Evolutionary conservation across 2,113 vertebrate species (phyloP), one percentile per base, ranked within the genome.

Genomic region (Sturnira hondurensis): DNA sequence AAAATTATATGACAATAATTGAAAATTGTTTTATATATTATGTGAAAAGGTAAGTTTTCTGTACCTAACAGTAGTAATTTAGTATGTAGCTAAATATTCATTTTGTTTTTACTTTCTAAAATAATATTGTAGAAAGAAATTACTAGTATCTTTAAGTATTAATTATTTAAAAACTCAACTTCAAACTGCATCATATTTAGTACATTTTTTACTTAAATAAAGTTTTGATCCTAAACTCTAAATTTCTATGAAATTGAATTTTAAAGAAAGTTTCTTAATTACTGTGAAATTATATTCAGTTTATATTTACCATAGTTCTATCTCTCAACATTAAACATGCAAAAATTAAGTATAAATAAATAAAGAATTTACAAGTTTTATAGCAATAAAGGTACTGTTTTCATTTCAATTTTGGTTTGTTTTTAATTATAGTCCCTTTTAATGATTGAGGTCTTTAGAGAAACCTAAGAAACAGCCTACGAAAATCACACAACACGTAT

Each of bases 401-500:
- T 7, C 7, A 54, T 26, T 83, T 78, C 68, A 4, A 26, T 54
- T 81, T 80, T 84, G 19, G 12, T 83, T 95, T 81, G 20, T 10
- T 17, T 96, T 96, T 94, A 97, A 97, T 96, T 89, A 65, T 0
- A 16, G 68, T 52, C 65, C 95, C 28, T 14, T 15, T 38, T 87
- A 96, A 90, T 82, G 85, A 92, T 89, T 95, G 90, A 97, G 91
- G 80, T 92, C 52, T 93, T 96, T 87, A 97, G 95, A 96, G 61
- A 91, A 68, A 67, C 16, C 78, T 87, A 93, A 80, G 65, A 54
- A 94, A 94, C 24, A 85, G 89, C 3, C 6, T 83, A 86, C 87
- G 86, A 92, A 97, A 98, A 87, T 28, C 31, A 85, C 43, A 90
- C 20, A 65, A 90, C 19, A 89, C 8, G 92, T 45, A 58, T 14